These are phyloP conservation scores for Campaea margaritaria DNA, from an alignment of 2,888 invertebrate species.

Conservation along the genomic window DNA sequence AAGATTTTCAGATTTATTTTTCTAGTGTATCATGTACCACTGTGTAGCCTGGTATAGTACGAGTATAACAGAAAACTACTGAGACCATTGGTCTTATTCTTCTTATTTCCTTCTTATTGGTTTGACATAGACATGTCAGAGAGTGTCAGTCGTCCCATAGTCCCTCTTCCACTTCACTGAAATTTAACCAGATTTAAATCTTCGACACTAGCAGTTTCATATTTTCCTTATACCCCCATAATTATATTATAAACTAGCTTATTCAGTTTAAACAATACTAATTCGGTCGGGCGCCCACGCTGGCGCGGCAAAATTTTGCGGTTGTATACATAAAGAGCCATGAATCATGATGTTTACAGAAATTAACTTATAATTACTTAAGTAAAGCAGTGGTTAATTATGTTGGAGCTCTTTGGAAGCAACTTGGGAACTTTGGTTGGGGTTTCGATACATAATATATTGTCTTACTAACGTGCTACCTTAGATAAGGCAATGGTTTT, in stretches of 20 bases:
- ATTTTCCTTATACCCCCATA: conserved; percentile 37
- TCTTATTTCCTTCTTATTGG: too few relatives aligned
- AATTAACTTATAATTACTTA: conserved; percentile 62
- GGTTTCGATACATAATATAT: conserved; percentile 27
- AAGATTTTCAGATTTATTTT: too few relatives aligned
- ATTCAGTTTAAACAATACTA: conserved; percentile 61
- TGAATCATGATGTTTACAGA: conserved; percentile 54
- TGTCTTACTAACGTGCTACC: background rate
- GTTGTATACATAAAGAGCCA: conserved; percentile 44
- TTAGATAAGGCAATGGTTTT: background rate
- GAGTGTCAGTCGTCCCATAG: too few relatives aligned
- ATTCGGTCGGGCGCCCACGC: conserved; percentile 44
- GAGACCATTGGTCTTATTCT: too few relatives aligned
- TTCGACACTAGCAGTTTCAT: conserved; percentile 22
- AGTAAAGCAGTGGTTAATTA: conserved; percentile 54
- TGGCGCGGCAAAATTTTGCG: conserved; percentile 44
- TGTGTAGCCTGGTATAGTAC: too few relatives aligned
- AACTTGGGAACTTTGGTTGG: conserved; percentile 38
- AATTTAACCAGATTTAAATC: background rate
- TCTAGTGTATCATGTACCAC: background rate
- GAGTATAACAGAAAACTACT: too few relatives aligned
- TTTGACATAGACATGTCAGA: too few relatives aligned
- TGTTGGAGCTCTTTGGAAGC: conserved; percentile 30
- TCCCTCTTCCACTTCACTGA: too few relatives aligned
- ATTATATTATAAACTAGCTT: conserved; percentile 41